Percentiles rank a stretch among this genome's conserved stretches.
Evolutionary conservation across 2,113 vertebrate genomes (phyloP).

Genomic region (Tiliqua scincoides): DNA sequence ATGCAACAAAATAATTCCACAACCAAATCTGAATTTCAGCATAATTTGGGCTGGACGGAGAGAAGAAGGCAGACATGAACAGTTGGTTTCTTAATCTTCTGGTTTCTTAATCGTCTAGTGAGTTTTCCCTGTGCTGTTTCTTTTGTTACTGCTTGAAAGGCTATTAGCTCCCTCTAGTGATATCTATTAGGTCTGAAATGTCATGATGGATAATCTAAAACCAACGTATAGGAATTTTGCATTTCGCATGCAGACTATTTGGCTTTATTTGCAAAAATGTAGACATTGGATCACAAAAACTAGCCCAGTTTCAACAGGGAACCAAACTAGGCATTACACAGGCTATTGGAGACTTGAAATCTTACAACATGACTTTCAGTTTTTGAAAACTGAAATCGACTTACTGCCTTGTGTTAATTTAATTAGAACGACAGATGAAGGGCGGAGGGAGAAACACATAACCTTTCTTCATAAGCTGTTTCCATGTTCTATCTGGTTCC

Average conservation of each 20-base stretch:
- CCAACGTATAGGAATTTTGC: not conserved
- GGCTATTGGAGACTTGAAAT: not conserved
- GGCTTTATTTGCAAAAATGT: not conserved
- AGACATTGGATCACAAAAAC: not conserved
- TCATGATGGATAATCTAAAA: not conserved
- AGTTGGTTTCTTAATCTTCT: not conserved
- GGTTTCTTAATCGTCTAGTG: too few relatives aligned
- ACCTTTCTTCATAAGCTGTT: too few relatives aligned
- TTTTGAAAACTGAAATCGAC: not conserved
- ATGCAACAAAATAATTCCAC: not conserved
- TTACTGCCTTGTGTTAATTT: not conserved
- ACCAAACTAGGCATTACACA: not conserved
- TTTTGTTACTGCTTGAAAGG: not conserved
- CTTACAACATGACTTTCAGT: too few relatives aligned
- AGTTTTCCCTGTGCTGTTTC: not conserved
- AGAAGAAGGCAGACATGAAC: not conserved
- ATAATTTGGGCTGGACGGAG: not conserved
- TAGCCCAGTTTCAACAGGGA: not conserved
- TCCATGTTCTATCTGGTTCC: not conserved
- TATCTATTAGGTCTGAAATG: not conserved
- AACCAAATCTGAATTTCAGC: too few relatives aligned
- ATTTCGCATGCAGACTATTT: not conserved
- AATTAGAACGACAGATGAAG: not conserved
- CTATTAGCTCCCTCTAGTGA: slow-evolving; percentile 35
- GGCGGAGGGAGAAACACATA: not conserved